Evolutionary conservation across 92 coral and sea anemone genomes (phyloP), one percentile per base, ranked within the genome.

Genomic region (Epizoanthus rinbou): DNA sequence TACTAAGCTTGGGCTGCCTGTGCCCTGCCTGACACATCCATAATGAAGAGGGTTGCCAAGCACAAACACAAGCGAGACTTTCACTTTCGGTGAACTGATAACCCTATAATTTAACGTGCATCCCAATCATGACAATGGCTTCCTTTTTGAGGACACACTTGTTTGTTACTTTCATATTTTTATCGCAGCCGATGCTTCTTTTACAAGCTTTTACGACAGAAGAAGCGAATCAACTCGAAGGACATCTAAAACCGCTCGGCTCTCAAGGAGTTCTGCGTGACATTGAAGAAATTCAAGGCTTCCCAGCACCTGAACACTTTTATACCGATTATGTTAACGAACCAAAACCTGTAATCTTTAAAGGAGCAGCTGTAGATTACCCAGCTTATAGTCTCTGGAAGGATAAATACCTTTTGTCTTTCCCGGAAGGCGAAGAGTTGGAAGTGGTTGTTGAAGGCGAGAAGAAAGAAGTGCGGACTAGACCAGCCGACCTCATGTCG

Each of bases 381-480:
- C 98, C 98, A n/a, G 98, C 98, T 14, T 95, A 76, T 68, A 24
- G 70, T 15, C 64, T 87, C 33, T 95, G 98, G 98, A 89, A 73
- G 41, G 95, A 93, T 43, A 94, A 93, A 43, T 93, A 93, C 65
- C 89, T 95, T 79, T 86, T 91, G 35, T 91, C 98, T 11, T 89
- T 82, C 45, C 85, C 92, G 52, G 95, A 92, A 74, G 86, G 98
- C 54, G 88, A 94, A 10, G 69, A 91, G 56, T 63, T 66, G 37
- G 65, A 76, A 1, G 95, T 93, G 5, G 64, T 81, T 13, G 98
- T 90, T 7, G 98, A 95, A 79, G 70, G 84, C 24, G 89, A 91
- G 56, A 95, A 95, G 85, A 95, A 93, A 74, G 98, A 95, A 83
- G 86, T 84, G 54, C 81, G 98, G 45, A 84, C 89, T 5, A 74